Evolutionary conservation across 2,888 invertebrate species (phyloP).

Genomic region (Acanthosepion esculentum): DNA sequence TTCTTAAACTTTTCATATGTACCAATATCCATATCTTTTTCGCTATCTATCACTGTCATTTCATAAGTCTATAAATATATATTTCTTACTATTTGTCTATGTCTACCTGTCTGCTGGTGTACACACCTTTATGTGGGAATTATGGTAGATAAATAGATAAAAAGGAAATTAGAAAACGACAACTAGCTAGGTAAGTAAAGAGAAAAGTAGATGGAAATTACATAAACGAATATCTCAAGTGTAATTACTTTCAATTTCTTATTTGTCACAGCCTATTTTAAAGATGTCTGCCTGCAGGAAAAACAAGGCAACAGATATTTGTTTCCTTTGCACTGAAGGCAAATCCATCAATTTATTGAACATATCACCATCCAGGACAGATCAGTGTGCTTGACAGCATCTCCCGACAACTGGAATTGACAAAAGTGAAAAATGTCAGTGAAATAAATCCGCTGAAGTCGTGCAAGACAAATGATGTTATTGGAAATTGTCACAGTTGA

Average conservation of each 20-base stretch:
- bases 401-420: neutral
- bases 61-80: too few species aligned
- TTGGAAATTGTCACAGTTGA: neutral
- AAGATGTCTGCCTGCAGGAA: constrained; percentile 20
- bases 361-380: neutral
- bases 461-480: neutral
- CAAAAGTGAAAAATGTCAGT: neutral
- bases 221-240: constrained; percentile 33
- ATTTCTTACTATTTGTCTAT: too few species aligned
- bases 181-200: neutral
- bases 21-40: too few species aligned
- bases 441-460: neutral
- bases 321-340: neutral
- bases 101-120: neutral
- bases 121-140: neutral
- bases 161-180: neutral
- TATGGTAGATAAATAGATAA: neutral
- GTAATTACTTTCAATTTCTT: constrained; percentile 11
- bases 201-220: neutral
- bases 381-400: neutral
- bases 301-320: neutral
- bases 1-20: too few species aligned
- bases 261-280: neutral
- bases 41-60: too few species aligned
- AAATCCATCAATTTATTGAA: constrained; percentile 9